These are phyloP conservation scores for Catharus fuscescens DNA, from an alignment of 2,113 vertebrate genomes.

Conservation along the genomic window DNA sequence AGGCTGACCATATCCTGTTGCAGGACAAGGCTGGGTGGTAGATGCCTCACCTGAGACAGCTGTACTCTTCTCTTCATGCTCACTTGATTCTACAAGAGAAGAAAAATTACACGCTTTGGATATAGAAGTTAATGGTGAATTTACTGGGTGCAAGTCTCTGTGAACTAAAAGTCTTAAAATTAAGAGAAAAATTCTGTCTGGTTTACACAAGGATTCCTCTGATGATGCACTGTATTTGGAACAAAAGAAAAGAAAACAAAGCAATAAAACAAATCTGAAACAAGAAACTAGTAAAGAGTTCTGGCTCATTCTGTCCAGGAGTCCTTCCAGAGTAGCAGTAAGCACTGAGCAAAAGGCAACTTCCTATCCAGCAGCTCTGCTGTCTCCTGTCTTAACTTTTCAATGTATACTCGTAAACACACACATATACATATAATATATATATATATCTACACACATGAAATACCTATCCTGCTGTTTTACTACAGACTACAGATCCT, in stretches of 20 bases:
- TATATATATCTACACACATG: neutral
- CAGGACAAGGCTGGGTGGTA: slow-evolving; percentile 79
- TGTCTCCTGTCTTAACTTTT: neutral
- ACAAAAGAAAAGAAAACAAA: slow-evolving; percentile 12
- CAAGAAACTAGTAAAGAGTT: slow-evolving; percentile 19
- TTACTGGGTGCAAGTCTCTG: neutral
- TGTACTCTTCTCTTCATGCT: slow-evolving; percentile 93
- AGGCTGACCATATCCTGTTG: slow-evolving; percentile 81
- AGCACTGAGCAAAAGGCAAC: neutral
- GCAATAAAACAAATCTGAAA: neutral
- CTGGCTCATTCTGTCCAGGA: neutral
- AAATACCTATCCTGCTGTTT: neutral
- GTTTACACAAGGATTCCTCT: neutral
- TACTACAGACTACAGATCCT: neutral
- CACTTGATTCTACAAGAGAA: slow-evolving; percentile 88
- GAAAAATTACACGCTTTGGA: neutral
- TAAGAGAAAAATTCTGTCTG: neutral
- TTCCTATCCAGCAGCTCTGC: neutral
- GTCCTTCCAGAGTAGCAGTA: neutral
- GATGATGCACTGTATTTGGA: slow-evolving; percentile 4
- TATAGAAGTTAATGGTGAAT: neutral
- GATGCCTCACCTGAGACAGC: slow-evolving; percentile 83
- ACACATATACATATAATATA: too few species aligned
- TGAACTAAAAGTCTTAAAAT: neutral
- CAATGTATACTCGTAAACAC: neutral